Evolutionary conservation across 2,113 vertebrate species (phyloP).

Genomic region (Dendropsophus ebraccatus): DNA sequence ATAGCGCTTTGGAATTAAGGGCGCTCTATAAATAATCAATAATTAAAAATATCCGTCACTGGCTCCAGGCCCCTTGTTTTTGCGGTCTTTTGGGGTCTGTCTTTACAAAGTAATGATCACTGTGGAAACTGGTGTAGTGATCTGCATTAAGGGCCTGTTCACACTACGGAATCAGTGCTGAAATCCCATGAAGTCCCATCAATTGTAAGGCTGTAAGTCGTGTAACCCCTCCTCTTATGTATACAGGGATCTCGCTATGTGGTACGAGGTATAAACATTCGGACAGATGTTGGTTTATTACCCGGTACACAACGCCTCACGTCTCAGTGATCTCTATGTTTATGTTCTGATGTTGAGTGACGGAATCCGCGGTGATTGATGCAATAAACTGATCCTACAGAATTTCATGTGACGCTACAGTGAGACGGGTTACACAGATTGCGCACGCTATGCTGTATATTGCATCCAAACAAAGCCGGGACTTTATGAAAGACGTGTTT

Average conservation of each 20-base stretch:
- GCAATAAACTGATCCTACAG: background rate
- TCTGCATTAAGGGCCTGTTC: too few species aligned
- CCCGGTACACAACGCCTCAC: background rate
- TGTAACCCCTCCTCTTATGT: background rate
- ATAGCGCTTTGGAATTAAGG: too few species aligned
- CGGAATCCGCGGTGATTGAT: background rate
- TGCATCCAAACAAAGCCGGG: slow-evolving; percentile 5
- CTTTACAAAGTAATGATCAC: too few species aligned
- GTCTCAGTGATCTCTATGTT: background rate
- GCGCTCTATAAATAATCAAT: too few species aligned
- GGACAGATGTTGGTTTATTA: background rate
- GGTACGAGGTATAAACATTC: background rate
- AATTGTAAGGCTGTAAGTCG: too few species aligned
- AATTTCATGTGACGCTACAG: background rate
- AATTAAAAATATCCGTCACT: too few species aligned
- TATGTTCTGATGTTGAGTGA: background rate
- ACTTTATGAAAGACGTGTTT: slow-evolving; percentile 8
- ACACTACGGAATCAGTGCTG: too few species aligned
- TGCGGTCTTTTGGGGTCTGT: too few species aligned
- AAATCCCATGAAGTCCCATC: too few species aligned
- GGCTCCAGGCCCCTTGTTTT: too few species aligned
- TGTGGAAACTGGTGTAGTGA: too few species aligned
- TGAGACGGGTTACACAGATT: background rate
- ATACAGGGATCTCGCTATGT: background rate
- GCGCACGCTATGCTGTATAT: background rate